Evolutionary conservation across 2,888 invertebrate species (phyloP).

Genomic region (Chrysotoxum bicinctum): DNA sequence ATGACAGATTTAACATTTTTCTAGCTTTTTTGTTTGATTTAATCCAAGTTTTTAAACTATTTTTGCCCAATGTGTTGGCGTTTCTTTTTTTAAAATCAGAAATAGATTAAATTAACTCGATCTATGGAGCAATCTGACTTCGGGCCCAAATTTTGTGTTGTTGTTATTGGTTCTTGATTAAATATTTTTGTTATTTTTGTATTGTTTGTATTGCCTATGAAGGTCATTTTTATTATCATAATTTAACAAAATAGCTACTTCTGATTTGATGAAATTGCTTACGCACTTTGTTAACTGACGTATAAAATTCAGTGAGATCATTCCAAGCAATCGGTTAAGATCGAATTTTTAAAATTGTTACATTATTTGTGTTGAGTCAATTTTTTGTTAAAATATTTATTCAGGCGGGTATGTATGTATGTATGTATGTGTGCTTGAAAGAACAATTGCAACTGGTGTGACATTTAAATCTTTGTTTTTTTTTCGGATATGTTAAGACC

Average conservation of each 20-base stretch:
- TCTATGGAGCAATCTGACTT: neutral
- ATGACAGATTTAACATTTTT: too few species aligned
- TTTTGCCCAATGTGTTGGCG: neutral
- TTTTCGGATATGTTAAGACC: too few species aligned
- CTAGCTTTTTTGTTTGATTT: too few species aligned
- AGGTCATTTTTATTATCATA: conserved; percentile 49
- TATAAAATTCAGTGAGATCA: conserved; percentile 32
- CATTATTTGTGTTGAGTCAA: neutral
- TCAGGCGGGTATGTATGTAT: too few species aligned
- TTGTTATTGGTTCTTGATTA: conserved; percentile 1
- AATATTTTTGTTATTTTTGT: conserved; percentile 6
- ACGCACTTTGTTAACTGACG: neutral
- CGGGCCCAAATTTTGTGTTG: conserved; percentile 4
- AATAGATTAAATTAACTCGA: neutral
- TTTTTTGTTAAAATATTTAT: too few species aligned
- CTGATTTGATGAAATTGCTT: conserved; percentile 15
- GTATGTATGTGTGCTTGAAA: too few species aligned
- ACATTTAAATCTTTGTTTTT: too few species aligned
- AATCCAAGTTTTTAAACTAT: neutral
- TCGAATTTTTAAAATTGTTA: conserved; percentile 14
- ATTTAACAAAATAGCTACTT: conserved; percentile 6
- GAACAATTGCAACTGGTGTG: too few species aligned
- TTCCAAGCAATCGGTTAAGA: conserved; percentile 49
- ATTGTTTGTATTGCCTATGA: conserved; percentile 46
- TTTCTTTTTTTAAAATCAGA: neutral